Conservation (phyloP, 1,140 invertebrate species). For the Hyles vespertilio region DNA sequence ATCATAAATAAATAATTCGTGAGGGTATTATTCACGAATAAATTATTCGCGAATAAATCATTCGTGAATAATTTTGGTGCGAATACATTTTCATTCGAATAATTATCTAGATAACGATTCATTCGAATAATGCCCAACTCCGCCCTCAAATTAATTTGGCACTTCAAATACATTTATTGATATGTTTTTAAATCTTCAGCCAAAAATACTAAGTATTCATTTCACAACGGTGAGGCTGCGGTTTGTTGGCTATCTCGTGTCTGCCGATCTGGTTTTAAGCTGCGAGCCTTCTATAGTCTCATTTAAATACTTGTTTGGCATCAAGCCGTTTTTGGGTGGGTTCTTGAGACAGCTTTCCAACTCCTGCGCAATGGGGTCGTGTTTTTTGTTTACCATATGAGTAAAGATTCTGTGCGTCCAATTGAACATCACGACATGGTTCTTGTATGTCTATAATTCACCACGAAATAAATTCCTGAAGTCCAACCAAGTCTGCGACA, state of each 20-base stretch:
- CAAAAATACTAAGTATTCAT: no score
- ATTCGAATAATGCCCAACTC: no score
- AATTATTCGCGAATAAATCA: no score
- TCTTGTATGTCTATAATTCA: background rate
- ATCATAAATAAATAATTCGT: no score
- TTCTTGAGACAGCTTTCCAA: conserved; percentile 33
- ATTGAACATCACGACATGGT: background rate
- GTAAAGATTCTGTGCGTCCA: conserved; percentile 3
- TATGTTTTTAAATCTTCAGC: background rate
- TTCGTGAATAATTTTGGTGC: no score
- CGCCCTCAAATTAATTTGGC: no score
- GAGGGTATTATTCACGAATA: no score
- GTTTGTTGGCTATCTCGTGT: background rate
- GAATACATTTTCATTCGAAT: no score
- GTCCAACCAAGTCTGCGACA: no score
- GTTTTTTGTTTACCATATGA: conserved; percentile 21
- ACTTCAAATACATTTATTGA: no score
- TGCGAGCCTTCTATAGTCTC: conserved; percentile 6
- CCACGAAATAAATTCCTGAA: background rate
- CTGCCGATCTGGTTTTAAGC: conserved; percentile 7
- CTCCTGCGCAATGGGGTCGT: conserved; percentile 24
- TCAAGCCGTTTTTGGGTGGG: conserved; percentile 28
- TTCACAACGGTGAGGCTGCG: no score
- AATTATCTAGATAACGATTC: no score
- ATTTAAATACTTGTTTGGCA: conserved; percentile 21